A percentile compares a stretch with the other conserved stretches of the same genome.
phyloP scores from a whole-genome alignment of 2,797 vertebrate species.

The Tangara arthus region DNA sequence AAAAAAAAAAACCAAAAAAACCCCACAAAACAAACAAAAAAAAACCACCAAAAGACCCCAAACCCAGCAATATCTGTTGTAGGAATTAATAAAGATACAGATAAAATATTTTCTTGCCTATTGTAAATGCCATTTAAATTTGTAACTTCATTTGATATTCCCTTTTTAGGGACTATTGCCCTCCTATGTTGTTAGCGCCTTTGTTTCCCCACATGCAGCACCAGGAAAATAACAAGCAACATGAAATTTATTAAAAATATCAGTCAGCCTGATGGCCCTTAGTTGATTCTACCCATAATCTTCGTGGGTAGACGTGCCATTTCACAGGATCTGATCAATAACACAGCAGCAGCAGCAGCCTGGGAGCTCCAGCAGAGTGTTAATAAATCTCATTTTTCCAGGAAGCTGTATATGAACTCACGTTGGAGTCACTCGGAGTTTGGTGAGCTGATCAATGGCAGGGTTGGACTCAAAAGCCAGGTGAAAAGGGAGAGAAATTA shows the following conservation, averaged over 20 bases:
- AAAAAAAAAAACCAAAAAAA: background rate
- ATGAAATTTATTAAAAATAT: slow-evolving; percentile 16
- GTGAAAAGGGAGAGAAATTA: background rate
- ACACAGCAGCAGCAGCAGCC: slow-evolving; percentile 16
- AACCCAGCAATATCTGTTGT: background rate
- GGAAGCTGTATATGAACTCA: background rate
- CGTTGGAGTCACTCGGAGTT: slow-evolving; percentile 1
- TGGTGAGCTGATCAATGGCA: slow-evolving; percentile 42
- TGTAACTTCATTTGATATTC: background rate
- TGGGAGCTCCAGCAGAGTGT: background rate
- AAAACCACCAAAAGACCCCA: background rate
- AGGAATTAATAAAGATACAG: background rate
- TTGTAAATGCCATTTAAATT: background rate
- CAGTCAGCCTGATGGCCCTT: background rate
- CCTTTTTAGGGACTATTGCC: background rate
- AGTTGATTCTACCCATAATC: background rate
- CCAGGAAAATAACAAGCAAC: slow-evolving; percentile 1
- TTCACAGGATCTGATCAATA: slow-evolving; percentile 6
- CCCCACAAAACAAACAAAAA: too few relatives aligned
- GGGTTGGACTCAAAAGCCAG: background rate
- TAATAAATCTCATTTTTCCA: slow-evolving; percentile 57
- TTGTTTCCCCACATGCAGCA: background rate
- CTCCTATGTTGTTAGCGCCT: background rate
- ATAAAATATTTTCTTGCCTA: background rate
- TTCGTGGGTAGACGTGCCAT: background rate